These are phyloP conservation scores for Clavelina lepadiformis DNA, from an alignment of 23 tunicate species.

Conservation along the genomic window DNA sequence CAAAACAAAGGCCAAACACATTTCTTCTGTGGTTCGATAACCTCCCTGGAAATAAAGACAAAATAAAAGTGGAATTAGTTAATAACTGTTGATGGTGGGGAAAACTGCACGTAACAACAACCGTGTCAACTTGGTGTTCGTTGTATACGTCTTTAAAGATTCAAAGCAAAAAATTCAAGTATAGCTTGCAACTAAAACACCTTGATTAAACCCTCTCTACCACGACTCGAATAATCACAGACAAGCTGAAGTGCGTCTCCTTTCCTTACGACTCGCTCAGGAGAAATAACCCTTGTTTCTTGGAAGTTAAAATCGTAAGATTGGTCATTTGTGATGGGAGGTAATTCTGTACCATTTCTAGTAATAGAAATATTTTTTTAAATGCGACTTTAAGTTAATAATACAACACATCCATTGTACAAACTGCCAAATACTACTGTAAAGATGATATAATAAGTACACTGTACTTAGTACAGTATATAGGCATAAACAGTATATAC, in stretches of 20 bases:
- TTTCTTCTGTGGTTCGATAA: slow-evolving; percentile 9
- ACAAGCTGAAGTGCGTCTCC: slow-evolving; percentile 24
- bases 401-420: not conserved
- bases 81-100: not conserved
- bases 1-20: slow-evolving; percentile 21
- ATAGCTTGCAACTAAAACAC: too few relatives aligned
- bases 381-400: not conserved
- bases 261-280: slow-evolving; percentile 2
- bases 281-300: slow-evolving; percentile 17
- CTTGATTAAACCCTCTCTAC: not conserved
- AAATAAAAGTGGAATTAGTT: not conserved
- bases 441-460: too few relatives aligned
- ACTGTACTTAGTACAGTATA: too few relatives aligned
- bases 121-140: too few relatives aligned
- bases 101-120: too few relatives aligned
- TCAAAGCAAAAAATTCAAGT: too few relatives aligned
- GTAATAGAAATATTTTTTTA: not conserved
- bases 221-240: slow-evolving; percentile 26
- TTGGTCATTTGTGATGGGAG: slow-evolving; percentile 24
- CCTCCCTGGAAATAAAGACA: slow-evolving; percentile 21
- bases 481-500: too few relatives aligned
- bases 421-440: not conserved
- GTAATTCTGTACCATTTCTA: slow-evolving; percentile 60
- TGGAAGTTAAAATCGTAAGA: slow-evolving; percentile 58
- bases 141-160: too few relatives aligned